Percentiles rank a stretch among this genome's conserved stretches.
phyloP scores from a whole-genome alignment of 2,113 vertebrate genomes.

The Leptocoma aspasia region DNA sequence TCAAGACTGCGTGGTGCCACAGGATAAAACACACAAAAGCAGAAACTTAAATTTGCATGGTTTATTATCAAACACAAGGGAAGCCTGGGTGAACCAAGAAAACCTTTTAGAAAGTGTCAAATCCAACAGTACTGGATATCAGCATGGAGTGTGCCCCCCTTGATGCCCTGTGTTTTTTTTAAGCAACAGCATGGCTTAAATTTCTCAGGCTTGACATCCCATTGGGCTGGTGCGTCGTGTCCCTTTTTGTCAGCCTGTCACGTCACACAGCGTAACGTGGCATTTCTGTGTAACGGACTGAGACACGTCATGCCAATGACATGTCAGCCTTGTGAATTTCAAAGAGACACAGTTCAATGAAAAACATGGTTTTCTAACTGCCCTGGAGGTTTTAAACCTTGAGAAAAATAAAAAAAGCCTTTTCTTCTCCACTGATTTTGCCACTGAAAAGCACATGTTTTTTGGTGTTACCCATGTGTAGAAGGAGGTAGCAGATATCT shows the following conservation, averaged over 20 bases:
- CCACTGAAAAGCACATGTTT: conserved; percentile 41
- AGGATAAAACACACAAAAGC: background rate
- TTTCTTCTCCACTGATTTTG: conserved; percentile 61
- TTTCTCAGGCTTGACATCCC: conserved; percentile 72
- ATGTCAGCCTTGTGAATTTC: conserved; percentile 73
- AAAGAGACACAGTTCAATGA: conserved; percentile 76
- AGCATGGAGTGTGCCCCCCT: background rate
- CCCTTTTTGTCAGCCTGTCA: conserved; percentile 76
- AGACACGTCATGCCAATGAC: conserved; percentile 75
- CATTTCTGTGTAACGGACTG: conserved; percentile 75
- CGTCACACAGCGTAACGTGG: conserved; percentile 72
- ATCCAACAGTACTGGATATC: background rate
- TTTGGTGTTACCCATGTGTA: conserved; percentile 5
- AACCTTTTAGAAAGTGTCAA: background rate
- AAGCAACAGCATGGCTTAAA: conserved; percentile 31
- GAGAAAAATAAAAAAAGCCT: conserved; percentile 59
- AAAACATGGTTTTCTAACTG: conserved; percentile 76
- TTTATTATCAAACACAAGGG: background rate
- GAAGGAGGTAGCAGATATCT: conserved; percentile 24
- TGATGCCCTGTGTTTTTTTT: background rate
- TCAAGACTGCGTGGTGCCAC: background rate
- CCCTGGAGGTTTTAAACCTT: conserved; percentile 72
- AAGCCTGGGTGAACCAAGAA: background rate
- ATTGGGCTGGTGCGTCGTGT: conserved; percentile 69
- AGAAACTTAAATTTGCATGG: background rate